Conservation (phyloP, 2,113 vertebrate genomes). For the Pionites leucogaster region DNA sequence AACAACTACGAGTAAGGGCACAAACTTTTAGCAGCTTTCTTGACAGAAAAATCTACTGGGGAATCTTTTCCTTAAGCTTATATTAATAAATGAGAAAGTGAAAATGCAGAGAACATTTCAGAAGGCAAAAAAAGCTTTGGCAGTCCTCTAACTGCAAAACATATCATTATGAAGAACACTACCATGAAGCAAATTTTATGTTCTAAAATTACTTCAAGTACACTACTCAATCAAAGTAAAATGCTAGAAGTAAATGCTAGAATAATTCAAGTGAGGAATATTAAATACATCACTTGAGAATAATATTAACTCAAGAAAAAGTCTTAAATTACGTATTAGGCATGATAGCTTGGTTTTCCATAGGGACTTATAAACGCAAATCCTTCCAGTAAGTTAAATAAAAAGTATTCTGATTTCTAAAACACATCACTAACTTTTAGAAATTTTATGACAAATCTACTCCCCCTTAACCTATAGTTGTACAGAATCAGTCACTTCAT, state of each 20-base stretch:
- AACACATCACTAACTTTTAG: not conserved
- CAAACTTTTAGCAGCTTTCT: not conserved
- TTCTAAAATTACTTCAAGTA: not conserved
- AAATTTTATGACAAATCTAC: not conserved
- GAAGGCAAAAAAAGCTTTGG: not conserved
- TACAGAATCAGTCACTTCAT: not conserved
- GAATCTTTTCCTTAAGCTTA: not conserved
- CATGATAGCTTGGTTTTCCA: not conserved
- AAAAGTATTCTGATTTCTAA: not conserved
- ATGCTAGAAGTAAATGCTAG: not conserved
- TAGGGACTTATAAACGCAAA: not conserved
- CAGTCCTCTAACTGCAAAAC: not conserved
- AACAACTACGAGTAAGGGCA: not conserved
- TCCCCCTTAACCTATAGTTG: not conserved
- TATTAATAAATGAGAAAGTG: not conserved
- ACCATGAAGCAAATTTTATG: not conserved
- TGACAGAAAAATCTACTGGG: not conserved
- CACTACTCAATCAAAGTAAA: not conserved
- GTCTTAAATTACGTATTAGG: not conserved
- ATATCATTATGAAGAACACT: not conserved
- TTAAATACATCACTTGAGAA: conserved; percentile 31
- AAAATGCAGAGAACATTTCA: not conserved
- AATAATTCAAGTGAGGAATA: conserved; percentile 16
- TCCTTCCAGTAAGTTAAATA: not conserved
- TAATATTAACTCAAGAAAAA: not conserved